Conservation (phyloP, 2,113 vertebrate species). For the Aplodontia rufa region DNA sequence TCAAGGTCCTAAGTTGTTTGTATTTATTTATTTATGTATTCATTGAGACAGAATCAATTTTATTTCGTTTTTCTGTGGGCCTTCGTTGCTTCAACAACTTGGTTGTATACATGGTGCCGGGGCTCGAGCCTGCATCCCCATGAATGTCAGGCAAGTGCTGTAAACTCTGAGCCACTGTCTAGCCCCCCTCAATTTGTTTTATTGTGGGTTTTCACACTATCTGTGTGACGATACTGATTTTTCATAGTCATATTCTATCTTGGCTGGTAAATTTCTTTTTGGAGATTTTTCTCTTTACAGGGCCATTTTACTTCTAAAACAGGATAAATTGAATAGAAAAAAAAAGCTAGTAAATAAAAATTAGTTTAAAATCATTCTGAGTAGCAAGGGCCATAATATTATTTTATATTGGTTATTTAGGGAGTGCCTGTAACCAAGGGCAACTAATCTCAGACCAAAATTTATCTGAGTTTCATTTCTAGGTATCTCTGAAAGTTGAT, state of each 20-base stretch:
- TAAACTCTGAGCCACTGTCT: no score
- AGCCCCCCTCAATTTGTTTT: neutral
- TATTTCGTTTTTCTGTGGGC: no score
- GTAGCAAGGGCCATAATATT: neutral
- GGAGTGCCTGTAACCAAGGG: neutral
- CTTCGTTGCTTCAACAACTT: no score
- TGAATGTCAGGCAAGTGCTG: no score
- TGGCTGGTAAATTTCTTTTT: neutral
- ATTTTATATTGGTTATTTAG: neutral
- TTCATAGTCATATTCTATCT: neutral
- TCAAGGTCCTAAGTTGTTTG: no score
- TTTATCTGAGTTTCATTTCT: neutral
- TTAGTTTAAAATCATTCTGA: constrained; percentile 7
- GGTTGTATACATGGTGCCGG: no score
- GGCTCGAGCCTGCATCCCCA: no score
- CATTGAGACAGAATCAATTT: no score
- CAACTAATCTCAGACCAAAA: neutral
- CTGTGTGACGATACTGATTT: neutral
- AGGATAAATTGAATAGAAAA: neutral
- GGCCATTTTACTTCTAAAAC: neutral
- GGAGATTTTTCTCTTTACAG: neutral
- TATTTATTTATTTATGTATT: no score
- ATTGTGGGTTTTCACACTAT: neutral
- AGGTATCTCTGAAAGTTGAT: neutral
- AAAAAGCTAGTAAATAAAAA: neutral